Evolutionary conservation across 2,888 invertebrate species (phyloP).

Genomic region (Platerodrilus igneus): DNA sequence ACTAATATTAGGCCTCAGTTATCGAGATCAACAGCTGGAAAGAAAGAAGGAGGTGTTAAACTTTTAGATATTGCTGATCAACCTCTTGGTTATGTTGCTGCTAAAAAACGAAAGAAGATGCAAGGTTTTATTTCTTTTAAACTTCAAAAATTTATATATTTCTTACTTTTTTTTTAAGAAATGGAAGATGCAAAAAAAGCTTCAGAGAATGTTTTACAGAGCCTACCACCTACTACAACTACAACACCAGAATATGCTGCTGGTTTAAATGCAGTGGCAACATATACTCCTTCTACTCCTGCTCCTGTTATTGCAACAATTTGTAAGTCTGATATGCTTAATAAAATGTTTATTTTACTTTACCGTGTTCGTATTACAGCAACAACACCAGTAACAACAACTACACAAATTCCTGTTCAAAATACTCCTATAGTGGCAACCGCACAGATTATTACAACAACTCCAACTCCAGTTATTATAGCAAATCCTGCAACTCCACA

Average conservation of each 20-base stretch:
- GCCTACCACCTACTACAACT: constrained; percentile 39
- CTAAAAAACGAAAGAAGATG: constrained; percentile 82
- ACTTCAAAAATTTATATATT: too few relatives aligned
- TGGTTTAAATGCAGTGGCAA: constrained; percentile 61
- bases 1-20: constrained; percentile 54
- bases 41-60: constrained; percentile 90
- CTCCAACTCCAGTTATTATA: constrained; percentile 28
- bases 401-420: constrained; percentile 15
- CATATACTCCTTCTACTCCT: constrained; percentile 46
- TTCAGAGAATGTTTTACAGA: constrained; percentile 47
- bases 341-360: too few relatives aligned
- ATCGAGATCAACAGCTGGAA: constrained; percentile 60
- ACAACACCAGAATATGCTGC: constrained; percentile 80
- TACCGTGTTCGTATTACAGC: too few relatives aligned
- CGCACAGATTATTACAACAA: constrained; percentile 32
- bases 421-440: constrained; percentile 6
- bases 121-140: constrained; percentile 57
- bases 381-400: constrained; percentile 32
- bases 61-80: constrained; percentile 90
- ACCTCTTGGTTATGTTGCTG: constrained; percentile 76
- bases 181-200: constrained; percentile 63
- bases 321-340: constrained; percentile 28
- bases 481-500: constrained; percentile 31
- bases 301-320: constrained; percentile 40
- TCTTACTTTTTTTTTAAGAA: constrained; percentile 43